These are phyloP conservation scores for Propithecus deckenii DNA, from an alignment of 2,797 vertebrate species.

Conservation along the genomic window DNA sequence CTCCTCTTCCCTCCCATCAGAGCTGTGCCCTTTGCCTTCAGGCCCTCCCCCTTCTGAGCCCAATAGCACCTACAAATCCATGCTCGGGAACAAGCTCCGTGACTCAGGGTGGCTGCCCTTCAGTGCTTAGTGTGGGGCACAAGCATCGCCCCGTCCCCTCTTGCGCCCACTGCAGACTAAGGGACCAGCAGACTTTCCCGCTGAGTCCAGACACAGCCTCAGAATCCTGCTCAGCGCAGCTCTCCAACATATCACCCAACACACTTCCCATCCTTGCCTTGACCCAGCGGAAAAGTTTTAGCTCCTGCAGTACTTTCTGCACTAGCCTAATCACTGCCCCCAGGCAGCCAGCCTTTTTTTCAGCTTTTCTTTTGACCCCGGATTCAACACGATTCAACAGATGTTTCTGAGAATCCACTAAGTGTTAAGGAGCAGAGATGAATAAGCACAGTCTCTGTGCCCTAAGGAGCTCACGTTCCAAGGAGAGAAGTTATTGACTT, in stretches of 20 bases:
- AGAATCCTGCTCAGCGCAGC: background rate
- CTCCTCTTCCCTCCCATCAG: background rate
- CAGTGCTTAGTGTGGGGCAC: no score
- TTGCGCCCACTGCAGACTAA: background rate
- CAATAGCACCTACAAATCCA: background rate
- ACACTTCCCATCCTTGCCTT: background rate
- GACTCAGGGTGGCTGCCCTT: background rate
- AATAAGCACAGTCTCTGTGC: background rate
- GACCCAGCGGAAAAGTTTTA: background rate
- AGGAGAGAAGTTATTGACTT: background rate
- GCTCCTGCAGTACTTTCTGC: background rate
- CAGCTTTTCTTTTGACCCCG: slow-evolving; percentile 12
- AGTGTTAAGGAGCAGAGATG: background rate
- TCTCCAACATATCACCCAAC: background rate
- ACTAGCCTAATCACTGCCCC: background rate
- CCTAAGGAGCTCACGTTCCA: background rate
- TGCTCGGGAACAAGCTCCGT: no score
- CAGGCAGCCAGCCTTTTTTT: background rate
- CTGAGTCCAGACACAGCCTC: background rate
- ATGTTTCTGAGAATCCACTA: background rate
- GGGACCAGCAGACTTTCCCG: no score
- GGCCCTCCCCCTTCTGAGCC: background rate
- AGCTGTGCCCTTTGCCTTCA: background rate
- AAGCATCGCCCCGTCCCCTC: accelerated
- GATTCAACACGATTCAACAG: background rate